phyloP scores from a whole-genome alignment of 2,888 invertebrate genomes.

The Deilephila elpenor region DNA sequence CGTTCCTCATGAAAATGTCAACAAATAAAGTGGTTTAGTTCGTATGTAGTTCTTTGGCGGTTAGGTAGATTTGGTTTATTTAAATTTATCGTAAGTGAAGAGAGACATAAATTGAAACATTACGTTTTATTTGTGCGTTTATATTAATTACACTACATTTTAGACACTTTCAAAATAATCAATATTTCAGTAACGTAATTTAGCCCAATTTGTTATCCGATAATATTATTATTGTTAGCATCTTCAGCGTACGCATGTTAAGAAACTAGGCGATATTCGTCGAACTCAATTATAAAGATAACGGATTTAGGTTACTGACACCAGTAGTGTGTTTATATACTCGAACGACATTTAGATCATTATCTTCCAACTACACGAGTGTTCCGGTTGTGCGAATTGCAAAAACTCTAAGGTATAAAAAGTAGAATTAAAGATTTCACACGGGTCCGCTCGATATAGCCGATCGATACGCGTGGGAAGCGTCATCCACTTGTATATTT shows the following conservation, averaged over 20 bases:
- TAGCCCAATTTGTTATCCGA: constrained; percentile 3
- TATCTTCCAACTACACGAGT: constrained; percentile 15
- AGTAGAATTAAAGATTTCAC: constrained; percentile 34
- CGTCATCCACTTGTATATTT: constrained; percentile 38
- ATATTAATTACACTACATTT: no score
- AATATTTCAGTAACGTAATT: background rate
- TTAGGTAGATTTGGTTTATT: no score
- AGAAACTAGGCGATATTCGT: constrained; percentile 27
- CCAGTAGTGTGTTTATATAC: background rate
- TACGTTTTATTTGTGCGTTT: no score
- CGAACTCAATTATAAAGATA: constrained; percentile 33
- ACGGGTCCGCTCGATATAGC: constrained; percentile 32
- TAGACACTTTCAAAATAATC: no score
- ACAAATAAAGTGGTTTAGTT: no score
- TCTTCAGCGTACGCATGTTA: background rate
- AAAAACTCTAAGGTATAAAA: constrained; percentile 28
- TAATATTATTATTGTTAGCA: background rate
- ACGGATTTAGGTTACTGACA: constrained; percentile 39
- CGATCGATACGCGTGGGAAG: constrained; percentile 47
- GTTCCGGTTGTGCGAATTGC: constrained; percentile 15
- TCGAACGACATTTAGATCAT: constrained; percentile 23
- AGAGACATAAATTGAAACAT: no score
- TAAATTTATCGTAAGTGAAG: no score
- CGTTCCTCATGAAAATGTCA: no score
- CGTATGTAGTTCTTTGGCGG: no score